Percentiles rank a stretch among this genome's conserved stretches.
phyloP scores from a whole-genome alignment of 2,888 invertebrate genomes.

The Aleiodes testaceus region DNA sequence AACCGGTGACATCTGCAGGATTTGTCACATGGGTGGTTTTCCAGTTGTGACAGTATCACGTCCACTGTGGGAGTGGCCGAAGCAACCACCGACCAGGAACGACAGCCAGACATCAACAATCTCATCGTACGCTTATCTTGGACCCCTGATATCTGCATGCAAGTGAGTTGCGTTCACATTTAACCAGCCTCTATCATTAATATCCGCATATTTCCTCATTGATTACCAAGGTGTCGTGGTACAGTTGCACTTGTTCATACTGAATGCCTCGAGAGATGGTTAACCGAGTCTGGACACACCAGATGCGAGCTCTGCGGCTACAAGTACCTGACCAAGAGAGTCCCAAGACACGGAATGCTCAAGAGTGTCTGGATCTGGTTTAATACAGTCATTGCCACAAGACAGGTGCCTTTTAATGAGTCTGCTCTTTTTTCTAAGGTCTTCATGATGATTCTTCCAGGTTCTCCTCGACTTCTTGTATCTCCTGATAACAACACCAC shows the following conservation, averaged over 20 bases:
- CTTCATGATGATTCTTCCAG: conserved; percentile 49
- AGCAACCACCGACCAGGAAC: conserved; percentile 48
- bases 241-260: conserved; percentile 75
- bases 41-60: conserved; percentile 48
- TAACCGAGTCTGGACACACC: conserved; percentile 74
- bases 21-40: conserved; percentile 70
- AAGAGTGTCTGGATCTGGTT: conserved; percentile 66
- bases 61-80: conserved; percentile 56
- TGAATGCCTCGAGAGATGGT: conserved; percentile 76
- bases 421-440: too few species aligned
- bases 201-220: not conserved
- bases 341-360: conserved; percentile 63
- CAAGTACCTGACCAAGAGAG: conserved; percentile 71
- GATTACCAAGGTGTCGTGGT: conserved; percentile 74
- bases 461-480: conserved; percentile 69
- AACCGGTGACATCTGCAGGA: conserved; percentile 67
- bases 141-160: conserved; percentile 68
- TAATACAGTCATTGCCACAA: conserved; percentile 65
- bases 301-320: conserved; percentile 76
- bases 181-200: not conserved
- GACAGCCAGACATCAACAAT: conserved; percentile 57
- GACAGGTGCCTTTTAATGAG: conserved; percentile 60
- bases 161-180: conserved; percentile 57
- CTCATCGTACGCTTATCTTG: conserved; percentile 62
- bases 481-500: conserved; percentile 66